phyloP scores from a whole-genome alignment of 1,140 invertebrate species.

The Neodiprion lecontei region DNA sequence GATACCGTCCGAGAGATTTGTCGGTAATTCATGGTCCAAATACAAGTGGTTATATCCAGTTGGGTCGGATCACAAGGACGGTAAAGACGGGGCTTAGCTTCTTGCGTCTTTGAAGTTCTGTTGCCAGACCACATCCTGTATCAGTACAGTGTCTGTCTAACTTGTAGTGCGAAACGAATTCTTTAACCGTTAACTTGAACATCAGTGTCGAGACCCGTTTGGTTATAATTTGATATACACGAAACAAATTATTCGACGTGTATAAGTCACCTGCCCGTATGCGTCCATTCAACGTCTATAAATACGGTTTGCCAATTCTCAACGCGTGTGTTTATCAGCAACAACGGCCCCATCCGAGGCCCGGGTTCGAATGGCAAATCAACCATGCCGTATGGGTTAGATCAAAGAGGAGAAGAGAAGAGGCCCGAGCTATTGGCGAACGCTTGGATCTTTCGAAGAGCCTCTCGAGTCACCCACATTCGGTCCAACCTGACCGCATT shows the following conservation, averaged over 20 bases:
- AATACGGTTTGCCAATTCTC: not conserved
- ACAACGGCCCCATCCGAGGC: not conserved
- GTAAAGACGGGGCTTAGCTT: too few relatives aligned
- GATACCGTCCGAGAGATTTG: too few relatives aligned
- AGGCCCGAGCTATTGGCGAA: not conserved
- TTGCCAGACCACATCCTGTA: too few relatives aligned
- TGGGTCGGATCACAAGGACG: too few relatives aligned
- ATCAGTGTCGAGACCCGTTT: not conserved
- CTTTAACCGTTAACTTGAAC: not conserved
- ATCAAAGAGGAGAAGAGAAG: not conserved
- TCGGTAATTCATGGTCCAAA: too few relatives aligned
- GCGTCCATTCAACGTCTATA: not conserved
- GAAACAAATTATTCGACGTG: not conserved
- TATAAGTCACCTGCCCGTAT: not conserved
- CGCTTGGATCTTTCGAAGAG: not conserved
- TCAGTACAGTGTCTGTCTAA: too few relatives aligned
- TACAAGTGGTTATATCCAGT: too few relatives aligned
- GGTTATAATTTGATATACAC: not conserved
- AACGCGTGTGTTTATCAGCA: not conserved
- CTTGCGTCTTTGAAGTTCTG: too few relatives aligned
- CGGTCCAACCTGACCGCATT: conserved; percentile 6
- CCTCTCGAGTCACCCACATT: conserved; percentile 3
- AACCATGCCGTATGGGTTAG: not conserved
- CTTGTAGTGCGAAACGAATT: not conserved
- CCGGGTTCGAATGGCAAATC: not conserved